Base-by-base conservation (phyloP, 1,140 invertebrate species). In the Paraescarpia echinospica region DNA sequence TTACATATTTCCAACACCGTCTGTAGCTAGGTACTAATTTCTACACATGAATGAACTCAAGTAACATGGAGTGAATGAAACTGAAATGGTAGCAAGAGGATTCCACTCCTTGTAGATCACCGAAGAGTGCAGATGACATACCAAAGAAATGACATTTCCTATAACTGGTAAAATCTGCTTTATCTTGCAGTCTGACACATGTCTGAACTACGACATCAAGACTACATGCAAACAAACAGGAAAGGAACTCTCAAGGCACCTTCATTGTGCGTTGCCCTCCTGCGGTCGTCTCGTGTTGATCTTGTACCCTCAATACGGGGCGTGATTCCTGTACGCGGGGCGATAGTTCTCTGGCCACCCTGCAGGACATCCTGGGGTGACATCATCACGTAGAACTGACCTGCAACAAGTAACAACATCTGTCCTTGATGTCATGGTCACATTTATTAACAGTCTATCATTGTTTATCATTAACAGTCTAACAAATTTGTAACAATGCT, bases 371-470 rank as follows among this genome's bases (percentile, higher is more conserved):
- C 97, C 93, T 96, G 96, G 35, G 97, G 95, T 91, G 97, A 96
- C 94, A 97, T 97, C 95, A 97, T 97, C 18, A 97, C 96, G 94
- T 97, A 97, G 93, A 97, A 97, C 94, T 97, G 97, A 93, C 91
- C 91, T 91, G n/a, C n/a, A n/a, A 90, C 90, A 51, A 91, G 18
- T 1, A 27, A n/a, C 9, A 48, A 59, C 34, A 41, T 91, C 2
- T n/a, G 33, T 90, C 33, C 0, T 33, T 22, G 5, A n/a, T 90
- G n/a, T n/a, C 18, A 34, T 33, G 18, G 8, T 31, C 1, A 90
- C 18, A 35, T 90, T 34, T 90, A 90, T 34, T 5, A 12, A 34
- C 89, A 34, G n/a, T 89, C 31, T 89, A 33, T 14, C 89, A 8
- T 27, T 34, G 12, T 33, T 89, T 89, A 33, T 34, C n/a, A 6